Percentiles rank a stretch among this genome's conserved stretches.
Conservation (phyloP, 1,140 invertebrate species). For the Gryon sp. region DNA sequence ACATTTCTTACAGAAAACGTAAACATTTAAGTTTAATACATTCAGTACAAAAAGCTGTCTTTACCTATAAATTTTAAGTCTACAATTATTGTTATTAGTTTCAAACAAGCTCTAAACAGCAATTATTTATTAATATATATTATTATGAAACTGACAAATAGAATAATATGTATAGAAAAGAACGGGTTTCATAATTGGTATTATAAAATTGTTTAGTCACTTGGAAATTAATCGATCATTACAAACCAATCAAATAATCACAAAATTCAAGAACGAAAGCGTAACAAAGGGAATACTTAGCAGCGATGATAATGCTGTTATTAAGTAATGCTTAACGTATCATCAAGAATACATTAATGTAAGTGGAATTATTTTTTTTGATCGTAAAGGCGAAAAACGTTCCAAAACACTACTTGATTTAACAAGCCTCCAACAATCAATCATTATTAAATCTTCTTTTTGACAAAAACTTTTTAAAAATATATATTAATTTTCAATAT, state of each 20-base stretch:
- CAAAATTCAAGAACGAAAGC: constrained; percentile 21
- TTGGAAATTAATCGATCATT: constrained; percentile 32
- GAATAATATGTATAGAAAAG: not conserved
- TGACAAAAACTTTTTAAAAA: too few species aligned
- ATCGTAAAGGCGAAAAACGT: not conserved
- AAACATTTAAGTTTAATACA: too few species aligned
- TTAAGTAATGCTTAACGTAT: constrained; percentile 44
- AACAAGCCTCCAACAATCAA: too few species aligned
- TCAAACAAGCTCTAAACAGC: not conserved
- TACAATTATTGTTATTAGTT: not conserved
- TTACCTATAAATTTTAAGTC: too few species aligned
- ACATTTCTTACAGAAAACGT: too few species aligned
- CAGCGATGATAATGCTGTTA: constrained; percentile 32
- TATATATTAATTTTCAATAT: too few species aligned
- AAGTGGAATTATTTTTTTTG: constrained; percentile 21
- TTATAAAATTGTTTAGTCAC: constrained; percentile 27
- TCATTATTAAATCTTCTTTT: too few species aligned
- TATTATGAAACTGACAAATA: constrained; percentile 4
- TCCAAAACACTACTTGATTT: too few species aligned
- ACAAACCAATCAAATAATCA: constrained; percentile 6
- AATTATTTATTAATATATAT: constrained; percentile 11
- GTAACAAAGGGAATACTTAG: constrained; percentile 14
- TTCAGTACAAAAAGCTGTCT: too few species aligned
- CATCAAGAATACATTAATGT: constrained; percentile 28
- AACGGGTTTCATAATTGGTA: not conserved